Percentiles rank a stretch among this genome's conserved stretches.
Conservation (phyloP, 2,797 vertebrate genomes). For the Sebastes kiyomatsui region DNA sequence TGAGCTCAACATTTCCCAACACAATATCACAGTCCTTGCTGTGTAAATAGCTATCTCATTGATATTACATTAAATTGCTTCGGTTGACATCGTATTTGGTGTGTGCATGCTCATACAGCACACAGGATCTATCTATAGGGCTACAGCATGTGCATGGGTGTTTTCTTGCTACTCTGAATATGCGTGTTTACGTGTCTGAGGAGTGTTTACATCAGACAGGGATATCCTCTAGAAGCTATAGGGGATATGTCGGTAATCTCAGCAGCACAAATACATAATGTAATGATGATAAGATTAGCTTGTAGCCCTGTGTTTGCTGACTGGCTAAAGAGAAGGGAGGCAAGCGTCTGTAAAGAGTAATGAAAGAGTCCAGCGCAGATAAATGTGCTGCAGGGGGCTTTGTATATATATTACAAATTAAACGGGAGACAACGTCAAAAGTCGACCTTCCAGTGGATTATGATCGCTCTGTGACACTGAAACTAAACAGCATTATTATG, state of each 20-base stretch:
- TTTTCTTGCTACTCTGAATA: constrained; percentile 15
- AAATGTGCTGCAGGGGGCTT: constrained; percentile 52
- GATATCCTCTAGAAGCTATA: constrained; percentile 60
- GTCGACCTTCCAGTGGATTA: constrained; percentile 46
- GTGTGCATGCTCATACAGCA: not conserved
- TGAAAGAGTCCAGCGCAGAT: constrained; percentile 67
- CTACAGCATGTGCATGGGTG: not conserved
- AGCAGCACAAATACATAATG: constrained; percentile 73
- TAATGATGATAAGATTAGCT: constrained; percentile 74
- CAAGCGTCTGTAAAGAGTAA: constrained; percentile 62
- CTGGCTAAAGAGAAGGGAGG: constrained; percentile 64
- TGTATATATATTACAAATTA: constrained; percentile 81
- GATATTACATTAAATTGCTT: constrained; percentile 40
- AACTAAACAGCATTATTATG: constrained; percentile 37
- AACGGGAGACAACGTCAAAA: constrained; percentile 52
- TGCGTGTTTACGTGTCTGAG: constrained; percentile 40
- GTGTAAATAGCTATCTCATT: constrained; percentile 45
- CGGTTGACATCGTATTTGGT: constrained; percentile 9
- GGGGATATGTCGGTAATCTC: constrained; percentile 62
- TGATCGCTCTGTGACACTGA: constrained; percentile 29
- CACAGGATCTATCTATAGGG: not conserved
- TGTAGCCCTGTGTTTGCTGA: constrained; percentile 67
- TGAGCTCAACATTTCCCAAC: constrained; percentile 37
- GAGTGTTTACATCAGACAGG: constrained; percentile 57
- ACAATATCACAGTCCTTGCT: constrained; percentile 16